These are phyloP conservation scores for Diacarnus erythraeanus DNA, from an alignment of 37 sponge, comb jelly and placozoan genomes.

Conservation along the genomic window DNA sequence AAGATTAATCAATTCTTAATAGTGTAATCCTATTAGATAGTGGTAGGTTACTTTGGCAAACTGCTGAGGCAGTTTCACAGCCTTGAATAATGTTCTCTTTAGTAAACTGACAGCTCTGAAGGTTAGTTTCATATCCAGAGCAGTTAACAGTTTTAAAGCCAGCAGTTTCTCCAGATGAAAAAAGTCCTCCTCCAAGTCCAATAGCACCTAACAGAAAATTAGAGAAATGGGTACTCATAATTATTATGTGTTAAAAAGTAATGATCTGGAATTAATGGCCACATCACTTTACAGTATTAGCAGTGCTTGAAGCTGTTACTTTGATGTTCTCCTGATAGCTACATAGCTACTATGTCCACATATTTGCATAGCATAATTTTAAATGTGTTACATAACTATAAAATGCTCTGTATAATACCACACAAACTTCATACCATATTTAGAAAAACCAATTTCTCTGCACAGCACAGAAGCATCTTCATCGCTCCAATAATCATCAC, in stretches of 20 bases:
- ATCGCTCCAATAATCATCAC: slow-evolving; percentile 28
- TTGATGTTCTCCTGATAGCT: no score
- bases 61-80: slow-evolving; percentile 28
- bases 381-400: no score
- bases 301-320: no score
- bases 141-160: slow-evolving; percentile 14
- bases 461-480: slow-evolving; percentile 41
- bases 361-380: no score
- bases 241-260: background rate
- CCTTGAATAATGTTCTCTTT: background rate
- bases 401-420: no score
- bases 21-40: background rate
- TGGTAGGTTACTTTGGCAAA: slow-evolving; percentile 29
- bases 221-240: background rate
- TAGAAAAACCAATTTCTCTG: slow-evolving; percentile 30
- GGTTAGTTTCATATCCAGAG: slow-evolving; percentile 25
- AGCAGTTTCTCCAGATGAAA: background rate
- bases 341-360: no score
- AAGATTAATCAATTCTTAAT: background rate
- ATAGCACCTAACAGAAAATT: background rate
- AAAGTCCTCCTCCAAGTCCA: slow-evolving; percentile 6
- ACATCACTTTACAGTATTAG: no score
- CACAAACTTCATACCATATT: slow-evolving; percentile 20
- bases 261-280: no score
- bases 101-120: slow-evolving; percentile 1